Evolutionary conservation across 1,140 invertebrate species (phyloP).

Genomic region (Mya arenaria): DNA sequence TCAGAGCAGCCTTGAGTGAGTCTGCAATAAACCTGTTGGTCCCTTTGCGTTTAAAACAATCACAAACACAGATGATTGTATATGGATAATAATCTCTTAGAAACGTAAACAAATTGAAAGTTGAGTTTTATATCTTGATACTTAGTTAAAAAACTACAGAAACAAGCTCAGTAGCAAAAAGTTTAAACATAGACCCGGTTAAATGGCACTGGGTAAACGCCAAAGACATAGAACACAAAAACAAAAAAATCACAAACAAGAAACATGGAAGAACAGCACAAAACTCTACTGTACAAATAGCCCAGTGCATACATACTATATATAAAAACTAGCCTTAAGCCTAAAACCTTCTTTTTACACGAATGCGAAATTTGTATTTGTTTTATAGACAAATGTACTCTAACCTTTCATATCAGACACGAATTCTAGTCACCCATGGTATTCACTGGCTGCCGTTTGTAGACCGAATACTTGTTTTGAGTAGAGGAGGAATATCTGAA

Average conservation of each 20-base stretch:
- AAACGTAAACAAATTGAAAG: no score
- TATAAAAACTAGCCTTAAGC: not conserved
- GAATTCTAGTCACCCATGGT: constrained; percentile 73
- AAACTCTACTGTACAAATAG: not conserved
- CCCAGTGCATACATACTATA: not conserved
- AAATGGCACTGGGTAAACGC: no score
- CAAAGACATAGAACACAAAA: not conserved
- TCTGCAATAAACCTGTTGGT: no score
- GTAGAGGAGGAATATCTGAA: constrained; percentile 91
- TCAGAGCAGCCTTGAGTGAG: no score
- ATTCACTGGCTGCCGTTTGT: constrained; percentile 87
- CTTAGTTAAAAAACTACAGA: no score
- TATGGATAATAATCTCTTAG: no score
- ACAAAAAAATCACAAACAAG: not conserved
- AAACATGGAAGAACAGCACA: not conserved
- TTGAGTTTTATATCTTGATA: no score
- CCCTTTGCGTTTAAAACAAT: no score
- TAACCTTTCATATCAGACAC: constrained; percentile 61
- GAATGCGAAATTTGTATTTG: not conserved
- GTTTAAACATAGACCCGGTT: no score
- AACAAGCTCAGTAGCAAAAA: no score
- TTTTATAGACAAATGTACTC: constrained; percentile 80
- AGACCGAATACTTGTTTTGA: constrained; percentile 92
- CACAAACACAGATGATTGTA: no score
- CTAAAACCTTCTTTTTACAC: not conserved